Base-by-base conservation (phyloP, 2,888 invertebrate genomes). In the Quadriops clusia region DNA sequence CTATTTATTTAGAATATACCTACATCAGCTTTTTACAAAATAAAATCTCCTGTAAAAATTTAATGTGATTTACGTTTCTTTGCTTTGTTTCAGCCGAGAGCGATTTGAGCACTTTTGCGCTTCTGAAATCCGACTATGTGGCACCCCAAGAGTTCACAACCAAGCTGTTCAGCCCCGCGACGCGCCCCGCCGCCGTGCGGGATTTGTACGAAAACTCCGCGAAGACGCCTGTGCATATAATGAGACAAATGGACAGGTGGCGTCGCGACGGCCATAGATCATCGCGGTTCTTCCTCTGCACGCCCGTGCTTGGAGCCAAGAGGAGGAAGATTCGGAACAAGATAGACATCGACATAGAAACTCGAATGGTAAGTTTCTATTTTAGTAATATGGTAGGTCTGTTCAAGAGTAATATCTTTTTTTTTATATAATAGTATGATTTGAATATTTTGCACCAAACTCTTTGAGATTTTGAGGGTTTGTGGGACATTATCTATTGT, bases 41-140 rank as follows among this genome's bases (percentile, higher is more conserved):
- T 7, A 22, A 10, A 10, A 11, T 10, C 22, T 4, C 11, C 5
- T 4, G 11, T 22, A 5, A 22, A 10, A 10, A 10, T 10, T 22
- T 13, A 13, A 15, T 28, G 3, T 5, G 13, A 30, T 3, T 10
- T n/a, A 16, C 17, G 24, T 34, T 14, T 32, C 18, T 34, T 34
- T n/a, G n/a, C n/a, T 57, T 61, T 61, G 56, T 80, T 77, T 29
- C 74, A 90, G 90, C 90, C 62, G 89, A 87, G 68, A 83, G 90
- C 56, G 86, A 89, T 70, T 79, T 91, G 64, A 79, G 80, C 54
- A 75, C 79, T 58, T 90, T 89, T 70, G 84, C 85, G 46, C 59
- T 72, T 49, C 72, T 78, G 57, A 83, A 77, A 64, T 68, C 73
- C 47, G 83, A 86, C 66, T 87, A 76, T 67, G 71, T 69, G 56